These are phyloP conservation scores for Mobula hypostoma DNA, from an alignment of 2,113 vertebrate species.

Conservation along the genomic window DNA sequence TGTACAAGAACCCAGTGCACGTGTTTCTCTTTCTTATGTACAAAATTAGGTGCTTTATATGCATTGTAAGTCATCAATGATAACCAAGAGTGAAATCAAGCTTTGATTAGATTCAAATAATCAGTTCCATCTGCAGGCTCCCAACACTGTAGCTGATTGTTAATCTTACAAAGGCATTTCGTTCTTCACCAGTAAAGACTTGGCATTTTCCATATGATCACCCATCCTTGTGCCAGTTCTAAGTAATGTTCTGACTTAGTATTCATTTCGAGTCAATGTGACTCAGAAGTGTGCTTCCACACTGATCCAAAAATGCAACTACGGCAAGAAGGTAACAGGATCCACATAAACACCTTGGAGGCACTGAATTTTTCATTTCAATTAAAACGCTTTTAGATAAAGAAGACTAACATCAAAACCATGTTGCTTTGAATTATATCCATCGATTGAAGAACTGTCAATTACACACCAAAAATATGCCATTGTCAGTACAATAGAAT, in stretches of 20 bases:
- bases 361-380: background rate
- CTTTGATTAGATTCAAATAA: background rate
- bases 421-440: background rate
- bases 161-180: background rate
- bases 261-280: background rate
- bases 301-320: background rate
- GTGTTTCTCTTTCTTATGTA: background rate
- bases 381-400: background rate
- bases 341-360: too few relatives aligned
- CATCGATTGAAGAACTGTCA: background rate
- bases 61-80: background rate
- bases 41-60: background rate
- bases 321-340: too few relatives aligned
- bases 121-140: background rate
- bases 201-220: background rate
- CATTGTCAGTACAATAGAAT: background rate
- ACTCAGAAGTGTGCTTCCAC: background rate
- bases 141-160: background rate
- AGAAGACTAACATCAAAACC: background rate
- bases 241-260: background rate
- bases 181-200: background rate
- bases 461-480: background rate
- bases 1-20: background rate
- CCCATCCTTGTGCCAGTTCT: background rate
- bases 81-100: background rate